Evolutionary conservation across 2,888 invertebrate genomes (phyloP).

Genomic region (Germaria angustata): DNA sequence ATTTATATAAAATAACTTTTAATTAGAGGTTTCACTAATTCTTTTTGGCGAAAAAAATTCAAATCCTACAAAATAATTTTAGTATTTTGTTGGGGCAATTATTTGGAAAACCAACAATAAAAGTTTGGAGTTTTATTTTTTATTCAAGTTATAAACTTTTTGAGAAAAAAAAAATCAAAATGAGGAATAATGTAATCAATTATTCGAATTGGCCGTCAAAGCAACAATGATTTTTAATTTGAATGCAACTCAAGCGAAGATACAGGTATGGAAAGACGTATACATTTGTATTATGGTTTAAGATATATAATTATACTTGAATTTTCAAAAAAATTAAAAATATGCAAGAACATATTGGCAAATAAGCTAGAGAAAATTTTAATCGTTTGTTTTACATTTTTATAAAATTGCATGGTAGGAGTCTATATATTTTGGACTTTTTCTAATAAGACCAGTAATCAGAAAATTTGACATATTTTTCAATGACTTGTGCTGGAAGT

Average conservation of each 20-base stretch:
- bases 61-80: slow-evolving; percentile 17
- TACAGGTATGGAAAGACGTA: too few relatives aligned
- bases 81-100: slow-evolving; percentile 2
- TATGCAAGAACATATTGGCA: too few relatives aligned
- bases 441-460: too few relatives aligned
- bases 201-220: slow-evolving; percentile 19
- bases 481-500: too few relatives aligned
- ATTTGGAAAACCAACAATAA: slow-evolving; percentile 29
- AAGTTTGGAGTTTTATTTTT: not conserved
- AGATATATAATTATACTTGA: too few relatives aligned
- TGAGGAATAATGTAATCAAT: not conserved
- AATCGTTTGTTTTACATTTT: too few relatives aligned
- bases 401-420: too few relatives aligned
- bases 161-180: not conserved
- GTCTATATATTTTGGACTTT: too few relatives aligned
- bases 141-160: slow-evolving; percentile 14
- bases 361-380: too few relatives aligned
- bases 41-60: not conserved
- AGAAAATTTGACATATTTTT: too few relatives aligned
- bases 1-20: not conserved
- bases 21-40: slow-evolving; percentile 30
- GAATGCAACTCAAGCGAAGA: not conserved
- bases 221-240: not conserved
- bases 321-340: too few relatives aligned
- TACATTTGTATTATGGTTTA: too few relatives aligned